Percentiles rank a stretch among this genome's conserved stretches.
phyloP scores from a whole-genome alignment of 2,888 invertebrate genomes.

The Elysia crispata region DNA sequence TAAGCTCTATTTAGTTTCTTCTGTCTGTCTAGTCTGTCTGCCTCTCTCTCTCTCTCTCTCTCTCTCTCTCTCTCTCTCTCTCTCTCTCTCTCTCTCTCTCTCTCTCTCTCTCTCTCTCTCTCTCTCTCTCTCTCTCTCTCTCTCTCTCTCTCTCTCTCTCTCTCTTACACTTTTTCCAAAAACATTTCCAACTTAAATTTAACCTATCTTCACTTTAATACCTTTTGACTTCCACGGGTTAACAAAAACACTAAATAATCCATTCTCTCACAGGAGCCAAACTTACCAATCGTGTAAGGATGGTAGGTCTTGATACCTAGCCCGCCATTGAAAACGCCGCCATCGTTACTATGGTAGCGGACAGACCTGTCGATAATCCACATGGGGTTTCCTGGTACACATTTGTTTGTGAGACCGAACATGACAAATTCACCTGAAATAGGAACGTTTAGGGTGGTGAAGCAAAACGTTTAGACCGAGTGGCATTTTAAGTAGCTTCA shows the following conservation, averaged over 20 bases:
- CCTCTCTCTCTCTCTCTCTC: slow-evolving; percentile 23
- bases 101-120: slow-evolving; percentile 23
- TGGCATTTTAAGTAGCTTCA: neutral
- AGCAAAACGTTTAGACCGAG: too few species aligned
- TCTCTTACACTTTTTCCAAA: neutral
- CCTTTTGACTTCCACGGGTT: neutral
- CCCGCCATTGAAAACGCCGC: slow-evolving; percentile 53
- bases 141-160: slow-evolving; percentile 1
- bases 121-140: slow-evolving; percentile 18
- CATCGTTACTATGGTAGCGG: slow-evolving; percentile 59
- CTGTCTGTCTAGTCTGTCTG: slow-evolving; percentile 36
- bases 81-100: slow-evolving; percentile 25
- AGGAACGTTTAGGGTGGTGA: neutral
- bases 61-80: slow-evolving; percentile 28
- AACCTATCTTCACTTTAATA: neutral
- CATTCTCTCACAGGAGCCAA: neutral
- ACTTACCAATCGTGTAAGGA: slow-evolving; percentile 44
- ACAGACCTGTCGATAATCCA: slow-evolving; percentile 52
- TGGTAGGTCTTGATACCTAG: slow-evolving; percentile 49
- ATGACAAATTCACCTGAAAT: slow-evolving; percentile 50
- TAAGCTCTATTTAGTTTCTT: neutral
- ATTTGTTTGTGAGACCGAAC: slow-evolving; percentile 52
- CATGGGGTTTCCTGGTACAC: slow-evolving; percentile 45
- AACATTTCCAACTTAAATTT: neutral
- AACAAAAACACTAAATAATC: neutral